Percentiles rank a stretch among this genome's conserved stretches.
phyloP scores from a whole-genome alignment of 2,797 vertebrate genomes.

The Selene dorsalis region DNA sequence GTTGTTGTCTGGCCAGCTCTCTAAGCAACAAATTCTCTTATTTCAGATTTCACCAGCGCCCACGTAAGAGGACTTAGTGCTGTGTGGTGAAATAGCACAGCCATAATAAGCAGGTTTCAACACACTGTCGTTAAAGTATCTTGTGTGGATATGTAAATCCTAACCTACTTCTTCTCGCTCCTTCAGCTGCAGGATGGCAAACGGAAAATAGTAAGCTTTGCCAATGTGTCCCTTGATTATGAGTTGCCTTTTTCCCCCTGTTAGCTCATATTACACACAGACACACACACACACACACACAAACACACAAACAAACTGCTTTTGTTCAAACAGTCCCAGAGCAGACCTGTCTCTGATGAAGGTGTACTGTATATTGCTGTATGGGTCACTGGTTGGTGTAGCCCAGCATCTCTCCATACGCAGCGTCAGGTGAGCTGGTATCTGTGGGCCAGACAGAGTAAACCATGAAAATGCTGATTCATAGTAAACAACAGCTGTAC shows the following conservation, averaged over 20 bases:
- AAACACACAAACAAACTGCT: neutral
- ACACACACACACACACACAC: no score
- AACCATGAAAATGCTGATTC: conserved; percentile 56
- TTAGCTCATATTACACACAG: neutral
- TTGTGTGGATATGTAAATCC: neutral
- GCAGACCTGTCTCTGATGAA: conserved; percentile 85
- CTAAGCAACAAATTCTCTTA: conserved; percentile 75
- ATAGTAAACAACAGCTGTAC: conserved; percentile 74
- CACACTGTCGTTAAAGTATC: neutral
- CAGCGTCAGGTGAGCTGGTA: conserved; percentile 84
- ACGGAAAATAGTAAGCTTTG: neutral
- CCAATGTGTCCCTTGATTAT: neutral
- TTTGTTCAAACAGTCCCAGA: neutral
- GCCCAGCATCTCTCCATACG: conserved; percentile 86
- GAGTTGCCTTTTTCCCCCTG: no score
- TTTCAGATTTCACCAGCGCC: conserved; percentile 78
- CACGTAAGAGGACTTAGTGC: conserved; percentile 45
- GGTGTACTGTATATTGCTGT: conserved; percentile 84
- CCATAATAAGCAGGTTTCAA: conserved; percentile 26
- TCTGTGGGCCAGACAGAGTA: conserved; percentile 59
- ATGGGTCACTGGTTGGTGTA: conserved; percentile 84
- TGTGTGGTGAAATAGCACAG: conserved; percentile 50
- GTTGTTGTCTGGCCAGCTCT: conserved; percentile 72
- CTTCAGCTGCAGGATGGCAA: neutral
- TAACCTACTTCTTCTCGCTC: neutral